phyloP scores from a whole-genome alignment of 2,888 invertebrate species.

The Liposcelis brunnea region DNA sequence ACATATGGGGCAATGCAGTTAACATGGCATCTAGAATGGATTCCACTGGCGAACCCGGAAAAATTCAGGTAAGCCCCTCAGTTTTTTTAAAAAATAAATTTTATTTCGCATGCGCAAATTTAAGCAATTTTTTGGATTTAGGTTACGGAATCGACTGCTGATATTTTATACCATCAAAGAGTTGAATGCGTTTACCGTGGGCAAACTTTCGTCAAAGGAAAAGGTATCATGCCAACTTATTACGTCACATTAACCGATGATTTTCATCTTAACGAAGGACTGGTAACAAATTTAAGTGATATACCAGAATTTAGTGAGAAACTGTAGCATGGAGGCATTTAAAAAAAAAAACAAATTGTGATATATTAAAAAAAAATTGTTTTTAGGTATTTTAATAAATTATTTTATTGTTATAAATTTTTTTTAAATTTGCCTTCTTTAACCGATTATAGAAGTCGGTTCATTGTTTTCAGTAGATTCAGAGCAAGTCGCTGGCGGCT shows the following conservation, averaged over 20 bases:
- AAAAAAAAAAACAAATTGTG: too few species aligned
- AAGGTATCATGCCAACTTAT: slow-evolving; percentile 49
- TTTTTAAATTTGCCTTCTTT: too few species aligned
- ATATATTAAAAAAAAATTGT: too few species aligned
- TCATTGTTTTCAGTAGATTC: too few species aligned
- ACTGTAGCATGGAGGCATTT: too few species aligned
- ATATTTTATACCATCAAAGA: slow-evolving; percentile 45
- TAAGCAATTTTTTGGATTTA: slow-evolving; percentile 18
- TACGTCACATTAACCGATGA: slow-evolving; percentile 29
- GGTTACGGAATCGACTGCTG: slow-evolving; percentile 55
- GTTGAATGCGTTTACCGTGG: slow-evolving; percentile 52
- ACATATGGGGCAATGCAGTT: slow-evolving; percentile 94
- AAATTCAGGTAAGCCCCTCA: slow-evolving; percentile 46
- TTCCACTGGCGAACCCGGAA: slow-evolving; percentile 64
- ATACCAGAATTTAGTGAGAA: too few species aligned
- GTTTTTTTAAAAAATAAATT: slow-evolving; percentile 9
- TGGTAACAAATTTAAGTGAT: too few species aligned
- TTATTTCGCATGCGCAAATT: neutral
- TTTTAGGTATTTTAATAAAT: too few species aligned
- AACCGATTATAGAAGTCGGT: too few species aligned
- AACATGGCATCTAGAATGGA: slow-evolving; percentile 96
- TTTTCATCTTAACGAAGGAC: neutral
- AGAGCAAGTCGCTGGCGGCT: too few species aligned
- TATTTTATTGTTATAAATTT: too few species aligned
- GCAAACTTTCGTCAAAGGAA: slow-evolving; percentile 54